A percentile compares a stretch with the other conserved stretches of the same genome.
Evolutionary conservation across 2,888 invertebrate species (phyloP).

Genomic region (Crematogaster levior): DNA sequence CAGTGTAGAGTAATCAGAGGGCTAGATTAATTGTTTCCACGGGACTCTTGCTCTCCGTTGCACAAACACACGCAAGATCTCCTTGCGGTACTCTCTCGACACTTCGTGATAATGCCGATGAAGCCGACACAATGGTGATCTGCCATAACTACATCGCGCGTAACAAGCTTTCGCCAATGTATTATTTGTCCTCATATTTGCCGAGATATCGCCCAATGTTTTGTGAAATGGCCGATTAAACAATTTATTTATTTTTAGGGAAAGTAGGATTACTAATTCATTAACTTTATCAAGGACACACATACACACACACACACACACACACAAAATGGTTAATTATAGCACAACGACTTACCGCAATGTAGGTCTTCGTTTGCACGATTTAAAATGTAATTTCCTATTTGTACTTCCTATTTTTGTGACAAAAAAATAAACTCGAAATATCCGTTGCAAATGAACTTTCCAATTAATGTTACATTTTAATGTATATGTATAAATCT

Average conservation of each 20-base stretch:
- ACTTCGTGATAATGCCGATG: slow-evolving; percentile 74
- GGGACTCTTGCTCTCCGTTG: slow-evolving; percentile 80
- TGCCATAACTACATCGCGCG: slow-evolving; percentile 71
- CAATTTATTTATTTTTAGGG: background rate
- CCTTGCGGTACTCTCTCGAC: slow-evolving; percentile 58
- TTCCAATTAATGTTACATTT: background rate
- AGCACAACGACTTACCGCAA: background rate
- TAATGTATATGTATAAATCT: background rate
- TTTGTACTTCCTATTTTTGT: background rate
- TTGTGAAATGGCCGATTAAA: background rate
- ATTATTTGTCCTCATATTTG: slow-evolving; percentile 37
- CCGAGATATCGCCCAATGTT: background rate
- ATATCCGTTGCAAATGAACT: background rate
- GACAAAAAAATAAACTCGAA: background rate
- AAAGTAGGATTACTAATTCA: background rate
- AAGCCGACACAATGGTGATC: slow-evolving; percentile 73
- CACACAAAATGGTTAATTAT: background rate
- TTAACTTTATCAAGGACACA: background rate
- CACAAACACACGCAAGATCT: slow-evolving; percentile 74
- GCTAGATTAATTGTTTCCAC: slow-evolving; percentile 85
- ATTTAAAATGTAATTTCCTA: background rate
- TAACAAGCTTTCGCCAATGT: slow-evolving; percentile 57
- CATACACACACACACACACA: too few species aligned
- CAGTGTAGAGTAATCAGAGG: slow-evolving; percentile 83
- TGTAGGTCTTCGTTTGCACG: background rate